These are phyloP conservation scores for Pteronura brasiliensis DNA, from an alignment of 2,113 vertebrate genomes.

Conservation along the genomic window DNA sequence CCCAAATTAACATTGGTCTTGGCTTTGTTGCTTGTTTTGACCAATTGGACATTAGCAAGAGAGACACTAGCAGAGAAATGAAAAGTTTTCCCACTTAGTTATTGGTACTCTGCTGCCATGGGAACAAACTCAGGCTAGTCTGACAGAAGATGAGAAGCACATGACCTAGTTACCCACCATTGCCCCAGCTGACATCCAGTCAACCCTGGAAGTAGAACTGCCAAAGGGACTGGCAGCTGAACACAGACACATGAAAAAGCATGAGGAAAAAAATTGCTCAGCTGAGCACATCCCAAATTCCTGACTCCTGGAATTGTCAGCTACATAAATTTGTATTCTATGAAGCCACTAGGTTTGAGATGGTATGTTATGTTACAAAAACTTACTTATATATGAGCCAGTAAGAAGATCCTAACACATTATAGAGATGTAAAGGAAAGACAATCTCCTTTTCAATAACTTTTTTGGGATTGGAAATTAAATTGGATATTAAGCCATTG, in stretches of 20 bases:
- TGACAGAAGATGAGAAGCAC: background rate
- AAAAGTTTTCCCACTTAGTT: background rate
- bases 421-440: background rate
- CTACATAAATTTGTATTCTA: background rate
- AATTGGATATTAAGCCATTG: background rate
- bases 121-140: background rate
- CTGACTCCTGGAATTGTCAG: background rate
- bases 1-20: background rate
- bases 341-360: background rate
- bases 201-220: background rate
- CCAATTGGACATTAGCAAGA: background rate
- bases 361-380: background rate
- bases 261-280: background rate
- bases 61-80: background rate
- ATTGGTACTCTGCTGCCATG: background rate
- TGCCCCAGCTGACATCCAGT: background rate
- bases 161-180: background rate
- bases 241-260: background rate
- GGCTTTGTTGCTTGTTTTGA: background rate
- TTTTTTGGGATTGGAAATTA: background rate
- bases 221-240: background rate
- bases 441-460: background rate
- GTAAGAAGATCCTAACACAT: background rate
- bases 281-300: background rate
- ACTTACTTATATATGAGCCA: background rate